Evolutionary conservation across 1,140 invertebrate species (phyloP), one percentile per base, ranked within the genome.

Genomic region (Bathynomus jamesi): DNA sequence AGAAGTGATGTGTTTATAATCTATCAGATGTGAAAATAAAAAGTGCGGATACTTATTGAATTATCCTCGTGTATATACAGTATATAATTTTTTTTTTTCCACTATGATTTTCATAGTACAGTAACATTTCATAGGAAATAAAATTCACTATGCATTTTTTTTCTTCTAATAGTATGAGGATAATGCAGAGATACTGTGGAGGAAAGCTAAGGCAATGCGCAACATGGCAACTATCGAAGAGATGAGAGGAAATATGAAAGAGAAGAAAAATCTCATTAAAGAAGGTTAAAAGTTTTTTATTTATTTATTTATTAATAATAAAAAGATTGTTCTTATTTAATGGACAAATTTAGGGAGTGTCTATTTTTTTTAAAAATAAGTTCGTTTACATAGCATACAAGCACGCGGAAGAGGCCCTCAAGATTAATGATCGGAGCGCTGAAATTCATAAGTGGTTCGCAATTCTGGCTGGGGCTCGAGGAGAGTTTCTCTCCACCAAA

Each of bases 361-460:
- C n/a, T n/a, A n/a, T n/a, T n/a, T n/a, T n/a, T n/a, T n/a, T n/a
- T n/a, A n/a, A n/a, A n/a, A n/a, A n/a, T n/a, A n/a, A n/a, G n/a
- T n/a, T n/a, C n/a, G 29, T 65, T 28, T 63, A 65, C 75, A 53
- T 73, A 89, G 88, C 87, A 77, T 83, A 86, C 67, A 82, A 86
- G 40, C 84, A 85, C 75, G 90, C 88, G 70, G 81, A 86, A 75
- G 80, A 81, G 78, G 84, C 89, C 70, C 78, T 92, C 10, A 79
- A 83, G 71, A 65, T 87, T 3, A 82, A 87, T 72, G 79, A 83
- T 3, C 78, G 84, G 21, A 83, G 85, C 79, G 81, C 85, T 0
- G 85, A 91, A 78, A 84, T 87, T 29, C 90, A 92, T 80, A 93
- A 92, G 82, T 93, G 90, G 90, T 90, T 79, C 82, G 90, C 90